phyloP scores from a whole-genome alignment of 92 coral and sea anemone species.

The Actinostola sp. region DNA sequence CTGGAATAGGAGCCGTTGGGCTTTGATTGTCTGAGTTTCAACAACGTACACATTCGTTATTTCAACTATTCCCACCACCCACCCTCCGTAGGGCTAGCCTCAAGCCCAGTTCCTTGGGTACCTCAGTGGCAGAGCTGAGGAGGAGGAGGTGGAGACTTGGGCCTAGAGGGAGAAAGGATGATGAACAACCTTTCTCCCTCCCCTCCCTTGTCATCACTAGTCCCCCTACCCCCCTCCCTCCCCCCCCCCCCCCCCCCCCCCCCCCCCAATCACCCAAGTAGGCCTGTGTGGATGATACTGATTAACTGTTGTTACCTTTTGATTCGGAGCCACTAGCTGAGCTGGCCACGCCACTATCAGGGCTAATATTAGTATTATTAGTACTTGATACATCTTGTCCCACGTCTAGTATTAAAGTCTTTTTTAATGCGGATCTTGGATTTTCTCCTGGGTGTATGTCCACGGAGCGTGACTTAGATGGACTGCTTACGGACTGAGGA shows the following conservation, averaged over 20 bases:
- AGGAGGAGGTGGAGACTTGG: no score
- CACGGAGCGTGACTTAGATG: conserved; percentile 20
- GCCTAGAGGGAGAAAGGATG: background rate
- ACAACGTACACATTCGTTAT: conserved; percentile 19
- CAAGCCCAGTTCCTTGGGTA: no score
- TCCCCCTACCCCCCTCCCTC: background rate
- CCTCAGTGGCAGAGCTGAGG: no score
- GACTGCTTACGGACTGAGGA: conserved; percentile 13
- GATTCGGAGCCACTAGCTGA: conserved; percentile 6
- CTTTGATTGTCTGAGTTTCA: conserved; percentile 20
- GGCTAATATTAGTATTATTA: conserved; percentile 19
- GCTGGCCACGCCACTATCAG: conserved; percentile 39
- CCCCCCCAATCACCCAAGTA: background rate
- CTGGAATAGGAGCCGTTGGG: conserved; percentile 52
- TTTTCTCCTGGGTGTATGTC: conserved; percentile 17
- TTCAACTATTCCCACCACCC: no score
- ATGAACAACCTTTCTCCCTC: background rate
- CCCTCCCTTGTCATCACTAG: no score
- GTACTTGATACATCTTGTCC: conserved; percentile 20
- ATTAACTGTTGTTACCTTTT: conserved; percentile 5
- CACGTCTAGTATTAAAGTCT: conserved; percentile 15
- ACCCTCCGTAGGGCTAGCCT: no score
- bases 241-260: background rate
- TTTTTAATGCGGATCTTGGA: conserved; percentile 20
- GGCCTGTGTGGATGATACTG: no score